A percentile compares a stretch with the other conserved stretches of the same genome.
These are phyloP conservation scores for Sebastolobus altivelis DNA, from an alignment of 2,797 vertebrate species.

Conservation along the genomic window DNA sequence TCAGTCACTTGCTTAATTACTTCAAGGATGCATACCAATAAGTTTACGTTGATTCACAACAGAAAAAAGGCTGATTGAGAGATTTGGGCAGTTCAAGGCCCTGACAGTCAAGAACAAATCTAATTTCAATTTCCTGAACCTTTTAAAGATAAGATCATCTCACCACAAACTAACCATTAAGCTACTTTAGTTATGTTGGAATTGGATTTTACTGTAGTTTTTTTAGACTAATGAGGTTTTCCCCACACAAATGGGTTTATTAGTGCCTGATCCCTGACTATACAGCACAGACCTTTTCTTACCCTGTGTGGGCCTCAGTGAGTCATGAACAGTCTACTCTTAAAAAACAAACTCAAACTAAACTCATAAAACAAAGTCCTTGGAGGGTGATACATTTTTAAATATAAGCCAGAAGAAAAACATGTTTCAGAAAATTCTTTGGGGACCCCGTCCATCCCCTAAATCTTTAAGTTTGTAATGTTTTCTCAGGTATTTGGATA, in stretches of 20 bases:
- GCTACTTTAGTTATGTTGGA: neutral
- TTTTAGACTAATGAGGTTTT: conserved; percentile 11
- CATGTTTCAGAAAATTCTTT: conserved; percentile 28
- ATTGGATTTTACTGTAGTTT: neutral
- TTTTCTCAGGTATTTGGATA: conserved; percentile 38
- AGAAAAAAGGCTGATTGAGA: neutral
- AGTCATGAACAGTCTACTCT: conserved; percentile 21
- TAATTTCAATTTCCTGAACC: neutral
- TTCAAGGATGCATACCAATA: no score
- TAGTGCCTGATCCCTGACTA: conserved; percentile 10
- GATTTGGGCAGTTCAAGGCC: neutral
- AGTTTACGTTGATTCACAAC: neutral
- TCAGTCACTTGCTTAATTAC: neutral
- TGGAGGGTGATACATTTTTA: conserved; percentile 40
- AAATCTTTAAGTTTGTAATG: conserved; percentile 26
- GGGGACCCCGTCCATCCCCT: neutral
- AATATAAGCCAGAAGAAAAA: conserved; percentile 37
- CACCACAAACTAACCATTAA: neutral
- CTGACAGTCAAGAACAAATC: neutral
- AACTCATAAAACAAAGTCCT: conserved; percentile 26
- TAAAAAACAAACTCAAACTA: conserved; percentile 25
- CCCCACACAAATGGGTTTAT: conserved; percentile 6
- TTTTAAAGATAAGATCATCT: neutral
- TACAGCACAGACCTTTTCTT: neutral
- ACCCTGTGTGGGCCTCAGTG: conserved; percentile 7